Conservation (phyloP, 2,113 vertebrate species). For the Oriolus oriolus region DNA sequence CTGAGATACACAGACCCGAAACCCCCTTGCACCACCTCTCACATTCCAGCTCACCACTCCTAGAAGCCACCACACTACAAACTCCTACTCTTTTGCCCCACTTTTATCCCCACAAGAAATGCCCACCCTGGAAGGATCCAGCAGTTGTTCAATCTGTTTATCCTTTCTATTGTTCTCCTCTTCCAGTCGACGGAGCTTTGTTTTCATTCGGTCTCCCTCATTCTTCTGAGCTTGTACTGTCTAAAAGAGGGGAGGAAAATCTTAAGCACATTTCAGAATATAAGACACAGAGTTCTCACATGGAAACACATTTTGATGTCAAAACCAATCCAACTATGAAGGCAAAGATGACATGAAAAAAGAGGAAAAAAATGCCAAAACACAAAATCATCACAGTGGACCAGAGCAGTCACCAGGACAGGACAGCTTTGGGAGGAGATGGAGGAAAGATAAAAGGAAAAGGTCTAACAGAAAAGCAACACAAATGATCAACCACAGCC, state of each 20-base stretch:
- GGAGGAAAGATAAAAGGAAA: background rate
- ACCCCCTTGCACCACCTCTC: background rate
- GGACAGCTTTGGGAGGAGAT: background rate
- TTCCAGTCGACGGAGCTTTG: constrained; percentile 84
- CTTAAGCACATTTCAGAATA: background rate
- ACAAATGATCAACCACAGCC: background rate
- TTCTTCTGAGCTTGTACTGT: constrained; percentile 82
- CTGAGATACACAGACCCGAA: background rate
- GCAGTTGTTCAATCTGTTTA: constrained; percentile 87
- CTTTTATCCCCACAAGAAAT: background rate
- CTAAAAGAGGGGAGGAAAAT: constrained; percentile 56
- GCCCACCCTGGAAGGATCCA: constrained; percentile 81
- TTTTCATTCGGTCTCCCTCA: constrained; percentile 83
- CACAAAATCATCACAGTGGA: background rate
- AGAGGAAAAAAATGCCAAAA: background rate
- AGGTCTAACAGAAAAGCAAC: background rate
- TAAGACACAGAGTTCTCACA: background rate
- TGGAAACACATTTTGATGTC: background rate
- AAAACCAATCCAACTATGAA: background rate
- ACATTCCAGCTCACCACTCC: background rate
- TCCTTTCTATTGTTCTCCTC: constrained; percentile 87
- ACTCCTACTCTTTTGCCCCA: background rate
- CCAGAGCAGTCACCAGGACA: background rate
- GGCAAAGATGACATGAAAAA: background rate
- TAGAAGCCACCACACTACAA: background rate